phyloP scores from a whole-genome alignment of 1,140 invertebrate species.

The Bathynomus jamesi region DNA sequence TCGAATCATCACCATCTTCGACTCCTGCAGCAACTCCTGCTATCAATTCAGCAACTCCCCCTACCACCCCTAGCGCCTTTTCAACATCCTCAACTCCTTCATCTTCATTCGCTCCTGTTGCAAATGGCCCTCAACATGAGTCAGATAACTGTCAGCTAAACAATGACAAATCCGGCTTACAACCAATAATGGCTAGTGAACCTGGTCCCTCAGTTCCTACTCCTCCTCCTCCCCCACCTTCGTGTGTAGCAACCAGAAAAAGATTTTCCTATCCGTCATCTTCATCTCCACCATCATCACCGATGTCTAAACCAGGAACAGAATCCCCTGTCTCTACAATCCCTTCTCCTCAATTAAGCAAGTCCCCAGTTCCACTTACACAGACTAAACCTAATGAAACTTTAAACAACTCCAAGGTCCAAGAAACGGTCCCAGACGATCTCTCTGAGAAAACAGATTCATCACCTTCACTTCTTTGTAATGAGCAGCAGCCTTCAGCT shows the following conservation, averaged over 20 bases:
- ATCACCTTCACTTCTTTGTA: too few species aligned
- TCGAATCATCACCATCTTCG: constrained; percentile 9
- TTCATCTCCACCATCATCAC: constrained; percentile 17
- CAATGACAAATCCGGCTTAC: background rate
- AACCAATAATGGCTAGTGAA: constrained; percentile 39
- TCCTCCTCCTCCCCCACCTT: constrained; percentile 38
- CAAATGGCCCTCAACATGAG: background rate
- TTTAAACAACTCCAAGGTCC: too few species aligned
- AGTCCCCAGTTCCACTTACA: constrained; percentile 4
- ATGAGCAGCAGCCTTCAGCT: too few species aligned
- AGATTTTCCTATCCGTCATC: constrained; percentile 20
- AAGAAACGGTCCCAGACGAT: too few species aligned
- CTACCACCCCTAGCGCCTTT: constrained; percentile 39
- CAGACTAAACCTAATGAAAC: too few species aligned
- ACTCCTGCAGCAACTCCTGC: constrained; percentile 12
- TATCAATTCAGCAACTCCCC: constrained; percentile 40
- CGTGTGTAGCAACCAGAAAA: constrained; percentile 10
- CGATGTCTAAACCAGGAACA: constrained; percentile 3
- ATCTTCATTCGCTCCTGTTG: constrained; percentile 4
- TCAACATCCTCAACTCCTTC: constrained; percentile 20
- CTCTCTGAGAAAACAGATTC: too few species aligned
- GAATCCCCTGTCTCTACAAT: background rate
- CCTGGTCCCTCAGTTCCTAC: constrained; percentile 35
- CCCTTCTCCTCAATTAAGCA: constrained; percentile 2
- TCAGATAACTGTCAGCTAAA: background rate